phyloP scores from a whole-genome alignment of 2,888 invertebrate species.

The Encarsia formosa region DNA sequence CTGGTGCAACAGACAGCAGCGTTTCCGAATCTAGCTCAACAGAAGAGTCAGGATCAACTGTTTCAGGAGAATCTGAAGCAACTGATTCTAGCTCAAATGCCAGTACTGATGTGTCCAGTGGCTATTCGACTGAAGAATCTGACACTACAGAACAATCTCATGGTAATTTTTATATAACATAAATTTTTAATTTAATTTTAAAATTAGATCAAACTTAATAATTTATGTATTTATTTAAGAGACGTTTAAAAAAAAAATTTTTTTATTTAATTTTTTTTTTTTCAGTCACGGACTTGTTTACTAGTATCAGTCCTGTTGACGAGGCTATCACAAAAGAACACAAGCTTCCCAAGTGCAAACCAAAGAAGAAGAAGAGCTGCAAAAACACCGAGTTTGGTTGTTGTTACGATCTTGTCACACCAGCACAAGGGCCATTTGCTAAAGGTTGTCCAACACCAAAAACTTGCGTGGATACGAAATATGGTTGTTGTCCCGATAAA shows the following conservation, averaged over 20 bases:
- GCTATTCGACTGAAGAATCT: constrained; percentile 31
- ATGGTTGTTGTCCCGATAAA: constrained; percentile 80
- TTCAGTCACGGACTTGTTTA: constrained; percentile 52
- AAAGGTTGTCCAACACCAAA: constrained; percentile 70
- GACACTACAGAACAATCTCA: constrained; percentile 38
- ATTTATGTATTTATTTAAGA: constrained; percentile 53
- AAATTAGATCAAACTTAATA: too few relatives aligned
- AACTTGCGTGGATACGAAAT: constrained; percentile 72
- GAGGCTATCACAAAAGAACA: constrained; percentile 53
- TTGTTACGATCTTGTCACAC: constrained; percentile 74
- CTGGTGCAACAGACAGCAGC: constrained; percentile 13
- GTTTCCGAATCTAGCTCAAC: constrained; percentile 16
- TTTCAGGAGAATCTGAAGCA: constrained; percentile 22
- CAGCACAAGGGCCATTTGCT: constrained; percentile 78
- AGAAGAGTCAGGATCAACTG: constrained; percentile 35
- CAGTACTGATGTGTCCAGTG: constrained; percentile 36
- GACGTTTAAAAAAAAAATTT: constrained; percentile 30
- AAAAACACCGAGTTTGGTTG: constrained; percentile 70
- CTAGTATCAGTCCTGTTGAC: constrained; percentile 56
- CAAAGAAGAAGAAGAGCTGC: constrained; percentile 60
- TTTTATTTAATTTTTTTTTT: constrained; percentile 3
- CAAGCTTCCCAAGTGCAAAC: constrained; percentile 58
- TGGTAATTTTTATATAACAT: constrained; percentile 28
- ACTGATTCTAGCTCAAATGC: constrained; percentile 28
- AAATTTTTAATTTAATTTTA: neutral